Evolutionary conservation across 2,797 vertebrate genomes (phyloP), one percentile per base, ranked within the genome.

Genomic region (Melanotaenia parkinsoni): DNA sequence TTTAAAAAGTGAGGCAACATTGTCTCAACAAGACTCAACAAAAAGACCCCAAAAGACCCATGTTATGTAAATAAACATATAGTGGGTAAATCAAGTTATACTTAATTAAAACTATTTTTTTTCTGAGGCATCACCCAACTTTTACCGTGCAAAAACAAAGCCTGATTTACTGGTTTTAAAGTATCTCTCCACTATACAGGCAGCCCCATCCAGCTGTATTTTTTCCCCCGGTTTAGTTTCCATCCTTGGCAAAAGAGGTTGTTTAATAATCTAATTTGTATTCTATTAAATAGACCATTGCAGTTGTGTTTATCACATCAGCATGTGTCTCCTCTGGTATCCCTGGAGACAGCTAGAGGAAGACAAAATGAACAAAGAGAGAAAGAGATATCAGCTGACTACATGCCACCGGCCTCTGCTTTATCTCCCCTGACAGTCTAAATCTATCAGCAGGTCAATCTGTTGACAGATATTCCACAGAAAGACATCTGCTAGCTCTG

Each of bases 261-360:
- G 28, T 85, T 74, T 82, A 77, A 87, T 81, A 75, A 70, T 87
- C 74, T 85, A 33, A 84, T 89, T 86, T 85, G 70, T 81, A 80
- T 89, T 89, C 80, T 74, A 82, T 85, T 77, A 86, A 80, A 63
- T 69, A 70, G 28, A 80, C 70, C 73, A 81, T 89, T 89, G 78
- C 78, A 79, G 84, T 85, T 85, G 73, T 87, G 89, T 86, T 90
- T 80, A 89, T 88, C 72, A 73, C 82, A 72, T 81, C 84, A 79
- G 84, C 81, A 76, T 79, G 83, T 58, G 75, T 79, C 74, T 71
- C 77, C 0, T 8, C 62, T 76, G 0, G 79, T 83, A 56, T 79
- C 88, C 81, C 70, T 1, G 18, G 87, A 87, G 86, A 89, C 71
- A 43, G 66, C 28, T 1, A 50, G 16, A 81, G 67, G 74, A 70